Evolutionary conservation across 1,140 invertebrate genomes (phyloP).

Genomic region (Papilio glaucus): DNA sequence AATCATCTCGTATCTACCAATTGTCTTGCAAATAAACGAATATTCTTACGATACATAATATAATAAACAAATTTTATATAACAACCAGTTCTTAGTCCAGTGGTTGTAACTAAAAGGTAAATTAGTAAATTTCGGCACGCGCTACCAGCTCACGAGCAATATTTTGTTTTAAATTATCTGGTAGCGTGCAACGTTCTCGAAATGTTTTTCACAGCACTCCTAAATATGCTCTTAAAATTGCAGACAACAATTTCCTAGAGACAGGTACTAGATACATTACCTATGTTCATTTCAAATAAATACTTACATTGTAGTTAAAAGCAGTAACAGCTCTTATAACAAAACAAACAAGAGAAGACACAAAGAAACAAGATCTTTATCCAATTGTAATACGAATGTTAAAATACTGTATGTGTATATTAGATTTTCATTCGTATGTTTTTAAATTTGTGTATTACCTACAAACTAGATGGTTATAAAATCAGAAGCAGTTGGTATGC

Average conservation of each 20-base stretch:
- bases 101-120: neutral
- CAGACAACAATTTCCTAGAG: constrained; percentile 24
- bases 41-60: too few species aligned
- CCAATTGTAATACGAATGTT: too few species aligned
- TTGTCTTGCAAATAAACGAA: too few species aligned
- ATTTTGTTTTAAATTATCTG: constrained; percentile 16
- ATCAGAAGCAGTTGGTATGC: too few species aligned
- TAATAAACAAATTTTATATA: neutral
- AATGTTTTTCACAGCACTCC: constrained; percentile 7
- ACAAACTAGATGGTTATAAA: too few species aligned
- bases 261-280: neutral
- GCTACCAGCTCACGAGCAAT: neutral
- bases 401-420: too few species aligned
- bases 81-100: neutral
- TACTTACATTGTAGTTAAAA: neutral
- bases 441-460: too few species aligned
- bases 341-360: neutral
- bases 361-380: neutral
- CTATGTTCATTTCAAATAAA: neutral
- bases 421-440: too few species aligned
- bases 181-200: constrained; percentile 1
- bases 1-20: too few species aligned
- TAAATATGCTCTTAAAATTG: constrained; percentile 21
- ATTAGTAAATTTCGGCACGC: neutral
- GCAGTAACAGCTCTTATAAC: neutral